Base-by-base conservation (phyloP, 2,797 vertebrate species). In the Leucoraja ocellata region DNA sequence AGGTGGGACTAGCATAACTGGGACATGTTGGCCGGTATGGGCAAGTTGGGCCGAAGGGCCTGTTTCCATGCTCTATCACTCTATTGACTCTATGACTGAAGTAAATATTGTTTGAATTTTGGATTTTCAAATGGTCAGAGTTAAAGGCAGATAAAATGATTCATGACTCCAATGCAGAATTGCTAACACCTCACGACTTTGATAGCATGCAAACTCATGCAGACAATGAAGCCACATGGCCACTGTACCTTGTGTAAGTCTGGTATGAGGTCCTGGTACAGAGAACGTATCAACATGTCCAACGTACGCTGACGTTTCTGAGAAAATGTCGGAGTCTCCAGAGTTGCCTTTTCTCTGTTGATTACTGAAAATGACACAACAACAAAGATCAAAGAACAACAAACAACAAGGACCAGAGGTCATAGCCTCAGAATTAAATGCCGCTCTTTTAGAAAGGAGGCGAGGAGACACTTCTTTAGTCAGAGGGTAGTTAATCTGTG, bases 311-410 rank as follows among this genome's bases (percentile, higher is more conserved):
- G 99, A 21, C 99, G 98, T 95, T 99, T 99, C 96, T 99, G 99
- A 96, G 99, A 98, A 95, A 99, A 99, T 0, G 99, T 99, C 25
- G 98, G 98, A 0, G 99, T 99, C 96, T 99, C 98, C 96, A 99
- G 96, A 94, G 99, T 99, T 96, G 99, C 99, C 96, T 99, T 99
- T 97, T 99, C 99, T 95, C 99, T 99, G 93, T 99, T 99, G 96
- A 99, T 99, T 97, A 99, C 99, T 99, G 94, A 74, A 95, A 93
- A 93, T 58, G 39, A 93, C 90, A n/a, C n/a, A n/a, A 91, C 68
- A 91, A 25, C 46, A 54, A 54, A 54, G 46, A 54, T 54, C 46
- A 54, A 54, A 54, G 46, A 54, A 54, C 46, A 54, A 54, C 46
- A 54, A 54, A 54, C 46, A 54, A 54, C 46, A 54, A 54, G 46